These are phyloP conservation scores for Aplocera efformata DNA, from an alignment of 2,888 invertebrate genomes.

Conservation along the genomic window DNA sequence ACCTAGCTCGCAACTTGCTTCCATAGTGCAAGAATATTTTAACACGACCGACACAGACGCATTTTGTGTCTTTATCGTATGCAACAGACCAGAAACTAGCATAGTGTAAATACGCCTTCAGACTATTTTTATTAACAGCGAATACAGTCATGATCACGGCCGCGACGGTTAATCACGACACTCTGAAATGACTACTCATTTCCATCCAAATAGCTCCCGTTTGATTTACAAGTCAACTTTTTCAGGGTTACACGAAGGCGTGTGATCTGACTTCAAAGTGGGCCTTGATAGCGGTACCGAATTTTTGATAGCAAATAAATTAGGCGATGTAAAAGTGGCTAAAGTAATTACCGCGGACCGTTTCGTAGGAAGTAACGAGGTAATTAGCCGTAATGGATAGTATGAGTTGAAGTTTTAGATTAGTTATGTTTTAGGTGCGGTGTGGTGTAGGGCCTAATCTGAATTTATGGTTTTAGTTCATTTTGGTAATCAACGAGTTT, in stretches of 20 bases:
- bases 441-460: slow-evolving; percentile 16
- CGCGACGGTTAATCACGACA: slow-evolving; percentile 51
- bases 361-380: slow-evolving; percentile 23
- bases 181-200: slow-evolving; percentile 34
- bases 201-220: slow-evolving; percentile 33
- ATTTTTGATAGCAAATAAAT: slow-evolving; percentile 16
- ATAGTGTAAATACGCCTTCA: too few relatives aligned
- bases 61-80: too few relatives aligned
- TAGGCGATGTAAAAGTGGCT: slow-evolving; percentile 1
- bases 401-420: slow-evolving; percentile 29
- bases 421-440: slow-evolving; percentile 14
- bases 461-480: slow-evolving; percentile 17
- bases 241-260: slow-evolving; percentile 29
- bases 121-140: slow-evolving; percentile 28
- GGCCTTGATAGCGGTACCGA: slow-evolving; percentile 1
- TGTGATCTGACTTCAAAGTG: slow-evolving; percentile 33
- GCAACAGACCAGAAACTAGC: too few relatives aligned
- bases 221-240: slow-evolving; percentile 42
- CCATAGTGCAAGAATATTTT: too few relatives aligned
- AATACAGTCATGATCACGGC: slow-evolving; percentile 56
- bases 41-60: too few relatives aligned
- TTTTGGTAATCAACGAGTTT: background rate
- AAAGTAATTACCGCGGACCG: slow-evolving; percentile 5
- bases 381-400: slow-evolving; percentile 30
- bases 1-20: too few relatives aligned